phyloP scores from a whole-genome alignment of 1,140 invertebrate genomes.

The Cyrtorhinus lividipennis region DNA sequence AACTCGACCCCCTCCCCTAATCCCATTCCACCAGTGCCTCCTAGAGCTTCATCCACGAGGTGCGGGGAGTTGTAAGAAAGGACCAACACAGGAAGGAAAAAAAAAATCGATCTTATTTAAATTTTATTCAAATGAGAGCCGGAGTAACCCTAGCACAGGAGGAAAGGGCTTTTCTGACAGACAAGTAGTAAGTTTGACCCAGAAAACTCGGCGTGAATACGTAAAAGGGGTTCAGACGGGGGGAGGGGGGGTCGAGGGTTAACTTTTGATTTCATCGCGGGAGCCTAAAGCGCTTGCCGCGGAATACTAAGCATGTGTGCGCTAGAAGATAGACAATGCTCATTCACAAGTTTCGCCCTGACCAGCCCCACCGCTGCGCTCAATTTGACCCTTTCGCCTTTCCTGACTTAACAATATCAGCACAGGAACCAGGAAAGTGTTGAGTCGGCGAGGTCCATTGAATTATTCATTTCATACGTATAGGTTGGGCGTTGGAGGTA shows the following conservation, averaged over 20 bases:
- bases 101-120: constrained; percentile 23
- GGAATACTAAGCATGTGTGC: constrained; percentile 22
- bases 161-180: constrained; percentile 1
- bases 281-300: not conserved
- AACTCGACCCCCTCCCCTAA: not conserved
- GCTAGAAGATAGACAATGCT: constrained; percentile 14
- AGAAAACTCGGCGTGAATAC: constrained; percentile 21
- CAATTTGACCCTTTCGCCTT: no score
- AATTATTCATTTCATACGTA: no score
- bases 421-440: no score
- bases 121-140: constrained; percentile 21
- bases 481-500: no score
- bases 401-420: no score
- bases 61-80: not conserved
- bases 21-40: not conserved
- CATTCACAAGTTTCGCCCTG: constrained; percentile 14
- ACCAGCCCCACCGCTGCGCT: constrained; percentile 7
- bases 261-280: constrained; percentile 23
- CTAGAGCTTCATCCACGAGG: not conserved
- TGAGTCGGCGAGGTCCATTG: no score
- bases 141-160: not conserved
- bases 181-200: constrained; percentile 21
- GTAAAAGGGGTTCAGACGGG: constrained; percentile 12
- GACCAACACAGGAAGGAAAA: not conserved
- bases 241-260: constrained; percentile 1